phyloP scores from a whole-genome alignment of 2,888 invertebrate species.

The Leistus spinibarbis region DNA sequence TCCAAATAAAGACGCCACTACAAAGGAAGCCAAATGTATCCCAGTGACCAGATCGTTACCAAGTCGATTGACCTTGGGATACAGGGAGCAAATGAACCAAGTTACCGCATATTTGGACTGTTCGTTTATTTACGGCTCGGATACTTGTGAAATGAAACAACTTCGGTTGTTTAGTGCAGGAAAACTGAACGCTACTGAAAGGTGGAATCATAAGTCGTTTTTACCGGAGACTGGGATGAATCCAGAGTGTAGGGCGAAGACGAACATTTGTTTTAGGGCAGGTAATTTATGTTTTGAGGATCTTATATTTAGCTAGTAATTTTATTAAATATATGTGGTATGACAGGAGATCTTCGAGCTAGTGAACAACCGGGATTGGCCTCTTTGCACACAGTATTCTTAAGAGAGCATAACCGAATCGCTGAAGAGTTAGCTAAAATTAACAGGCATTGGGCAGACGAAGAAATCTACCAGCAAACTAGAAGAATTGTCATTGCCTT shows the following conservation, averaged over 20 bases:
- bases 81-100: conserved; percentile 67
- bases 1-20: conserved; percentile 47
- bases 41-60: conserved; percentile 60
- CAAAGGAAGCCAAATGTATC: conserved; percentile 58
- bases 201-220: conserved; percentile 54
- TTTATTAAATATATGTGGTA: neutral
- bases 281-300: conserved; percentile 47
- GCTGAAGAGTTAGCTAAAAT: conserved; percentile 63
- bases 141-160: conserved; percentile 56
- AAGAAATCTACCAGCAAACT: conserved; percentile 69
- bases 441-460: conserved; percentile 73
- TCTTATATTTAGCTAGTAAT: too few relatives aligned
- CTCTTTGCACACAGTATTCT: conserved; percentile 69
- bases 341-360: conserved; percentile 71
- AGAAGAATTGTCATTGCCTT: conserved; percentile 71
- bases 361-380: conserved; percentile 75
- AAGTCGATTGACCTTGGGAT: conserved; percentile 44
- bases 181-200: conserved; percentile 57
- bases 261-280: conserved; percentile 53
- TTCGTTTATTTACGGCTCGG: conserved; percentile 71
- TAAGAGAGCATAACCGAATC: conserved; percentile 76
- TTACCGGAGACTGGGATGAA: conserved; percentile 55
- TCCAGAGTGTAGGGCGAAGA: conserved; percentile 56
- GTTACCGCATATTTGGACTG: conserved; percentile 70
- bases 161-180: conserved; percentile 65